Evolutionary conservation across 2,113 vertebrate species (phyloP).

Genomic region (Neogobius melanostomus): DNA sequence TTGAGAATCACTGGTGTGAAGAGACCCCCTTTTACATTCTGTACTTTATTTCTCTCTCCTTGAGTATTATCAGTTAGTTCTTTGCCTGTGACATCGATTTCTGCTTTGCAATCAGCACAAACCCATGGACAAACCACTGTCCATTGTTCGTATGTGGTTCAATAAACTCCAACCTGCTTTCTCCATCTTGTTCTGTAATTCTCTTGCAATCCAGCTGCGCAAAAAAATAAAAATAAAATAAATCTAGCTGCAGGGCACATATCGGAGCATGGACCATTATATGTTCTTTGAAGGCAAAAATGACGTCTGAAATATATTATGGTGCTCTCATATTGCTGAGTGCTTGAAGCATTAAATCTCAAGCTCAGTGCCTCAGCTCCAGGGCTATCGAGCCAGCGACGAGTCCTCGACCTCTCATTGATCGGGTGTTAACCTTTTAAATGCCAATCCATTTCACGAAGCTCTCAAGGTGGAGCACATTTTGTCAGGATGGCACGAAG

Average conservation of each 20-base stretch:
- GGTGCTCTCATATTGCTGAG: no score
- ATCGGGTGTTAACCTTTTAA: not conserved
- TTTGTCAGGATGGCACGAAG: no score
- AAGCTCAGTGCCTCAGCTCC: not conserved
- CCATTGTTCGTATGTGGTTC: constrained; percentile 15
- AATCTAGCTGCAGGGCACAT: not conserved
- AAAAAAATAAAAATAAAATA: not conserved
- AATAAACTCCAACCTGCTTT: constrained; percentile 37
- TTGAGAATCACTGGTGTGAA: no score
- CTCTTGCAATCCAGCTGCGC: constrained; percentile 11
- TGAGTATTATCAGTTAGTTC: not conserved
- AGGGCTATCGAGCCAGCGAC: not conserved
- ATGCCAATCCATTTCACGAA: not conserved
- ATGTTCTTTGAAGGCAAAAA: no score
- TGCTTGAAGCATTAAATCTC: no score
- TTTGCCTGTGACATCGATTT: constrained; percentile 22
- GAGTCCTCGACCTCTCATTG: not conserved
- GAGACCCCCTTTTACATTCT: no score
- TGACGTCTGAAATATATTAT: no score
- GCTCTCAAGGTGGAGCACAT: not conserved
- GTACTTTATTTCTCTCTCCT: no score
- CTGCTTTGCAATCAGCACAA: constrained; percentile 26
- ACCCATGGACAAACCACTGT: constrained; percentile 27
- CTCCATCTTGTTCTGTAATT: constrained; percentile 32
- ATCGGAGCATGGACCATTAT: no score